Evolutionary conservation across 2,113 vertebrate genomes (phyloP).

Genomic region (Elephantulus edwardii): DNA sequence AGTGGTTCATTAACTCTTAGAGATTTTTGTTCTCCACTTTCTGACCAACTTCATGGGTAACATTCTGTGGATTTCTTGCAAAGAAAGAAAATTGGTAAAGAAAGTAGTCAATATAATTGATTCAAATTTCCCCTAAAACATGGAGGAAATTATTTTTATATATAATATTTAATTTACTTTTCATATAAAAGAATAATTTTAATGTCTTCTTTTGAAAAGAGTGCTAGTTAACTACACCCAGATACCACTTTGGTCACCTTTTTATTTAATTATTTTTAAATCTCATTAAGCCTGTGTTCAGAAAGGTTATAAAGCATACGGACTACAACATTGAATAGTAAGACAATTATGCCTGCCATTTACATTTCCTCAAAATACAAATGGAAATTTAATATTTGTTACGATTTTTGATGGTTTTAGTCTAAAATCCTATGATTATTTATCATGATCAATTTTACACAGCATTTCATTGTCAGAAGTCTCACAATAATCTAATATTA

Average conservation of each 20-base stretch:
- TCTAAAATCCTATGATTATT: constrained; percentile 42
- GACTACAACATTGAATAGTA: background rate
- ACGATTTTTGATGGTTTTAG: constrained; percentile 24
- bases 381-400: background rate
- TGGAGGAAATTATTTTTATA: background rate
- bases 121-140: constrained; percentile 56
- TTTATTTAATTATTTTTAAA: no score
- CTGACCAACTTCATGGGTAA: constrained; percentile 26
- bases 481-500: constrained; percentile 18
- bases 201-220: constrained; percentile 51
- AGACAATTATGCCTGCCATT: background rate
- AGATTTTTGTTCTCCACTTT: constrained; percentile 50
- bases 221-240: background rate
- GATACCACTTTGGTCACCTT: background rate
- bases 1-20: constrained; percentile 26
- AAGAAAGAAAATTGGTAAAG: constrained; percentile 51
- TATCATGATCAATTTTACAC: background rate
- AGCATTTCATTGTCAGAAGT: background rate
- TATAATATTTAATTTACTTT: background rate
- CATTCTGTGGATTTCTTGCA: constrained; percentile 7
- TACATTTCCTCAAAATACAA: constrained; percentile 17
- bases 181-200: constrained; percentile 54
- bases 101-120: constrained; percentile 46
- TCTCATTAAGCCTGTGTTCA: constrained; percentile 2
- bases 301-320: background rate